A percentile compares a stretch with the other conserved stretches of the same genome.
Evolutionary conservation across 2,113 vertebrate genomes (phyloP).

Genomic region (Lepus europaeus): DNA sequence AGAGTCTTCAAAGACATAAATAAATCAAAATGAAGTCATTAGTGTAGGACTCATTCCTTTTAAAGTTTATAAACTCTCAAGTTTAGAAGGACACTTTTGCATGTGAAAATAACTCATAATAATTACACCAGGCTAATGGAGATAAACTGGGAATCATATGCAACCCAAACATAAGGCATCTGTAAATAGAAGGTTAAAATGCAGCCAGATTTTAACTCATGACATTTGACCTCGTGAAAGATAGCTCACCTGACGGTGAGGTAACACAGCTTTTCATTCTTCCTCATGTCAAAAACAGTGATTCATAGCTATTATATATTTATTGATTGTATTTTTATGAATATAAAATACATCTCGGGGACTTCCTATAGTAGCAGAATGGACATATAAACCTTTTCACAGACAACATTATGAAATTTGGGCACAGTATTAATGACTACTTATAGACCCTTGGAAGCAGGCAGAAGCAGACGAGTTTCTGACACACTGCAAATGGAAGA

Average conservation of each 20-base stretch:
- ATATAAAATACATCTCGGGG: neutral
- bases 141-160: neutral
- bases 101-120: neutral
- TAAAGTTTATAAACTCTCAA: neutral
- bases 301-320: neutral
- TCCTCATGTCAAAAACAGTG: conserved; percentile 4
- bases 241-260: neutral
- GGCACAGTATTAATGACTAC: neutral
- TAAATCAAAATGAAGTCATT: neutral
- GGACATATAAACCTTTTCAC: neutral
- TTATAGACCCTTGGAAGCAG: neutral
- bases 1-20: neutral
- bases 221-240: neutral
- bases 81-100: neutral
- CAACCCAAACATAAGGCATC: neutral
- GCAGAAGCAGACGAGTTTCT: neutral
- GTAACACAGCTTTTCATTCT: neutral
- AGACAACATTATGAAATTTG: neutral
- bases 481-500: neutral
- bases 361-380: neutral
- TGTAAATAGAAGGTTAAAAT: neutral
- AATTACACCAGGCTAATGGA: neutral
- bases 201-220: neutral
- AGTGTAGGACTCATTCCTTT: neutral
- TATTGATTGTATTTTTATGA: neutral